Conservation (phyloP, 2,113 vertebrate species). For the Paratilapia polleni region DNA sequence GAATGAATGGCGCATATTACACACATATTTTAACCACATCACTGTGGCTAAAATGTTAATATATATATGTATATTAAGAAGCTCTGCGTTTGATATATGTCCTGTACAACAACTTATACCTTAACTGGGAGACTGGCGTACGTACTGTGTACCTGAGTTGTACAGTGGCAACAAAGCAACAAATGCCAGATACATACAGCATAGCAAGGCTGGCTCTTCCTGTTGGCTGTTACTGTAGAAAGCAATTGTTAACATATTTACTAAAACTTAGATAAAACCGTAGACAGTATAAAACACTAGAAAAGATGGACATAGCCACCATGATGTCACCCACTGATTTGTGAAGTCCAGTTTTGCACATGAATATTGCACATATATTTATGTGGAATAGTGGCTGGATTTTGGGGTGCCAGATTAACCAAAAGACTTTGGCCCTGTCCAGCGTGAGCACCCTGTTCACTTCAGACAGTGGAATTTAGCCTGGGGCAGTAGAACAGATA, state of each 20-base stretch:
- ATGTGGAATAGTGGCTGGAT: no score
- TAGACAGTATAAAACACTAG: no score
- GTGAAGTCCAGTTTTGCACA: no score
- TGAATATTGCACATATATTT: no score
- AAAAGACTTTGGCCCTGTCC: no score
- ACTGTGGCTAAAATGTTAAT: background rate
- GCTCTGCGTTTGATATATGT: fast-evolving
- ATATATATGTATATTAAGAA: fast-evolving
- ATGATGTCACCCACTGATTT: no score
- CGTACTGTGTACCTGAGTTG: background rate
- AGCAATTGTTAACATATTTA: no score
- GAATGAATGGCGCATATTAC: background rate
- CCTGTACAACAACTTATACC: fast-evolving
- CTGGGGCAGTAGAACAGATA: background rate
- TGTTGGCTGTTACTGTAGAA: no score
- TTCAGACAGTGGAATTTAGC: background rate
- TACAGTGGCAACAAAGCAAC: background rate
- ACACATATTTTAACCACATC: fast-evolving
- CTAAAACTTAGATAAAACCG: no score
- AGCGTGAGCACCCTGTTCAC: background rate
- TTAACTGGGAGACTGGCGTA: background rate
- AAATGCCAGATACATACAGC: background rate
- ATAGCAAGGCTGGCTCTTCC: no score
- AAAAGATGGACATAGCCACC: no score
- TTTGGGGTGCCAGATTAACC: no score